A percentile compares a stretch with the other conserved stretches of the same genome.
These are phyloP conservation scores for Paralvinella palmiformis DNA, from an alignment of 1,140 invertebrate genomes.

Conservation along the genomic window DNA sequence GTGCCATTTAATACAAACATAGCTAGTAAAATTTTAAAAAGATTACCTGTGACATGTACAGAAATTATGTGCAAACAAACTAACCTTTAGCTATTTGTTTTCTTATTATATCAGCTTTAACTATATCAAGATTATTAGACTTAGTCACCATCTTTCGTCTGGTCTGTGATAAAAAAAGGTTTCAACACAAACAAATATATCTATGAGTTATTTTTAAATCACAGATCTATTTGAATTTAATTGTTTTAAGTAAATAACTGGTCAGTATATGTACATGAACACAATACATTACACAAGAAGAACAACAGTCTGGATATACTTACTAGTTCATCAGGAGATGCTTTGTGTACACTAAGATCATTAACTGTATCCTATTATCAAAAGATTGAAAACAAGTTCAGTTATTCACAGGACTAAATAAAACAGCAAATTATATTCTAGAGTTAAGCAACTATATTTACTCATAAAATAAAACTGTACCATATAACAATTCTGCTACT, in stretches of 20 bases:
- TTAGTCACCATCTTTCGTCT: constrained; percentile 32
- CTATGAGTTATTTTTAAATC: constrained; percentile 1
- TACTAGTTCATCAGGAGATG: constrained; percentile 44
- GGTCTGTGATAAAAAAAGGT: constrained; percentile 19
- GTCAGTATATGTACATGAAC: background rate
- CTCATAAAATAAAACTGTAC: no score
- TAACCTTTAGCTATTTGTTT: constrained; percentile 24
- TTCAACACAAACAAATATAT: background rate
- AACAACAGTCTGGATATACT: constrained; percentile 17
- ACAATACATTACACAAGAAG: background rate
- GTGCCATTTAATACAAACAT: background rate
- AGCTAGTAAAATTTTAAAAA: background rate
- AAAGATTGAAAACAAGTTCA: no score
- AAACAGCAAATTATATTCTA: no score
- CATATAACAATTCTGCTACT: no score
- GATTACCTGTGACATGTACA: background rate
- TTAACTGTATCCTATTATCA: constrained; percentile 35
- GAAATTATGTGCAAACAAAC: background rate
- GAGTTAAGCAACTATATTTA: no score
- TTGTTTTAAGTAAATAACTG: background rate
- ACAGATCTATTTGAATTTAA: background rate
- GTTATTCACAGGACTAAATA: no score
- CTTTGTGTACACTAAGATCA: constrained; percentile 38
- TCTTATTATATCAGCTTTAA: constrained; percentile 29
- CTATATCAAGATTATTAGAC: constrained; percentile 36